Evolutionary conservation across 2,797 vertebrate species (phyloP).

Genomic region (Onychomys arenicola): DNA sequence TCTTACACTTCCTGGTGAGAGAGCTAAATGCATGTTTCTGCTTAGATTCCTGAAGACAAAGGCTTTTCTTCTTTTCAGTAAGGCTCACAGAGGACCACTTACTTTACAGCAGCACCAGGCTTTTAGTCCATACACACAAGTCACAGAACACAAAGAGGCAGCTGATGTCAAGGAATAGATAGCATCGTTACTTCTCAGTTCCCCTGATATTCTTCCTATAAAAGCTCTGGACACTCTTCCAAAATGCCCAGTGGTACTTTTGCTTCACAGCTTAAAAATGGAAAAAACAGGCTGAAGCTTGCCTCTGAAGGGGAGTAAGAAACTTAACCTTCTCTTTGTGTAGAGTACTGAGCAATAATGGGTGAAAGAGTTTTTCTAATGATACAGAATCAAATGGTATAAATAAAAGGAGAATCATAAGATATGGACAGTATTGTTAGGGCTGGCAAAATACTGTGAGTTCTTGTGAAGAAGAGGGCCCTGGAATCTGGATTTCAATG

Average conservation of each 20-base stretch:
- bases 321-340: not conserved
- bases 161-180: not conserved
- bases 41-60: slow-evolving; percentile 40
- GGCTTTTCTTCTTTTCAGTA: not conserved
- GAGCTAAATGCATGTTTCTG: not conserved
- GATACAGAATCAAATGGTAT: not conserved
- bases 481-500: not conserved
- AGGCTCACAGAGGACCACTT: not conserved
- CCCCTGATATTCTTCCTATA: not conserved
- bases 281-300: not conserved
- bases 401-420: not conserved
- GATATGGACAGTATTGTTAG: not conserved
- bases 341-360: not conserved
- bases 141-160: not conserved
- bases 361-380: not conserved
- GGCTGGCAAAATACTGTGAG: not conserved
- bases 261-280: not conserved
- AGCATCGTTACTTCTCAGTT: not conserved
- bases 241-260: not conserved
- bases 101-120: not conserved
- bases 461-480: not conserved
- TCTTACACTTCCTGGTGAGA: not conserved
- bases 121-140: not conserved
- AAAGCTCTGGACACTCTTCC: not conserved
- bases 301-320: not conserved